These are phyloP conservation scores for Cyprinus carpio DNA, from an alignment of 2,113 vertebrate species.

Conservation along the genomic window DNA sequence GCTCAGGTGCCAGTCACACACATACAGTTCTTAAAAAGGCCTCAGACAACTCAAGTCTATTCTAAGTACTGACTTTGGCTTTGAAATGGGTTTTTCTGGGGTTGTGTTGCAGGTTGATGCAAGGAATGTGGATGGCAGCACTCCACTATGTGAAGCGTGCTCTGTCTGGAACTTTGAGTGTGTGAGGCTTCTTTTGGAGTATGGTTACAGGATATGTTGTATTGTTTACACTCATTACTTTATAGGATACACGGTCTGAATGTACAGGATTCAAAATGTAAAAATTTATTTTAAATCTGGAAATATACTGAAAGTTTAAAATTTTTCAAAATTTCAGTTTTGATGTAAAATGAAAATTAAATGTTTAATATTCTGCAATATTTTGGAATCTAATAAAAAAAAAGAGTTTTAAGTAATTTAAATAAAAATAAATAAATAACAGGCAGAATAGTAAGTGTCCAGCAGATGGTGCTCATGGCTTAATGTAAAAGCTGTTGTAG, in stretches of 20 bases:
- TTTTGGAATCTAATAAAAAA: too few species aligned
- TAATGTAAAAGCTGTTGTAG: slow-evolving; percentile 7
- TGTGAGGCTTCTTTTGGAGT: slow-evolving; percentile 81
- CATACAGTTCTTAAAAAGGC: too few species aligned
- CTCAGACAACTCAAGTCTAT: background rate
- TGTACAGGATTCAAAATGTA: background rate
- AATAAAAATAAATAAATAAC: too few species aligned
- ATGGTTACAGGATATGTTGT: background rate
- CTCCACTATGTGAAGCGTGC: slow-evolving; percentile 88
- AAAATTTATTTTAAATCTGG: too few species aligned
- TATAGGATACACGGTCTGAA: background rate
- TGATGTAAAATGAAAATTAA: too few species aligned
- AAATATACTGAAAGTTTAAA: too few species aligned
- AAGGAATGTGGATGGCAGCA: slow-evolving; percentile 90
- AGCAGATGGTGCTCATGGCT: slow-evolving; percentile 58
- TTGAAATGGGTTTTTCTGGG: background rate
- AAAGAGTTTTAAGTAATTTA: too few species aligned
- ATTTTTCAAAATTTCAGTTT: too few species aligned
- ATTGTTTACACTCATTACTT: background rate
- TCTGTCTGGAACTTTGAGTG: slow-evolving; percentile 86
- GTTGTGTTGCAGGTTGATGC: slow-evolving; percentile 82
- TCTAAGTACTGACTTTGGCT: background rate
- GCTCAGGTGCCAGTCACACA: slow-evolving; percentile 78
- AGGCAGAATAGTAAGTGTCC: slow-evolving; percentile 12
- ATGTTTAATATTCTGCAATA: too few species aligned